Base-by-base conservation (phyloP, 2,113 vertebrate species). In the Ciconia boyciana region DNA sequence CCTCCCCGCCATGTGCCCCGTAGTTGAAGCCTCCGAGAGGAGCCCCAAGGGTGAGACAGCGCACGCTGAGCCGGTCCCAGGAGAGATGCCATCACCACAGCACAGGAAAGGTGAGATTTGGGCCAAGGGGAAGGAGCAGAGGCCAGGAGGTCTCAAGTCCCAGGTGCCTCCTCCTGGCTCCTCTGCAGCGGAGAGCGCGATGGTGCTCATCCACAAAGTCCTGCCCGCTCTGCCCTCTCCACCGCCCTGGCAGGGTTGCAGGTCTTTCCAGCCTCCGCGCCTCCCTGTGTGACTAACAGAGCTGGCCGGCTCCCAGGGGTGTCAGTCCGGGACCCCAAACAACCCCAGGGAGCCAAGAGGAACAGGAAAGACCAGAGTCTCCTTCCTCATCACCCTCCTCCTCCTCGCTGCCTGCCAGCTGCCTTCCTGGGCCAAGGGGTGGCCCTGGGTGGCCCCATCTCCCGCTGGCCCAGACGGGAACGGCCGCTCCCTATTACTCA, bases 401-500 rank as follows among this genome's bases (percentile, higher is more conserved):
- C 66, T 92, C 14, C 61, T 58, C 16, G 0, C 57, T 17, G 74
- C 54, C 25, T 69, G 52, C 75, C 72, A 81, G 72, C 82, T 46
- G 61, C 44, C n/a, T 55, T 55, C 71, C 44, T 3, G 4, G 32
- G 61, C 87, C 72, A 41, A 57, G 41, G 51, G 78, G 65, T 80
- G 89, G 86, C 89, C 52, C 64, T 5, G 88, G 57, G 46, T 92
- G 89, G 90, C 72, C 87, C 31, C 34, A 0, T 49, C 65, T 85
- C 54, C 68, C 2, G 8, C 11, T 51, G 90, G 85, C 78, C 25
- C 85, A 15, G 88, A 6, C 7, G 1, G 82, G 43, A 85, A 22
- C 5, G 4, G 72, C 95, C 93, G 6, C 89, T 95, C 95, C 95
- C 95, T 6, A 93, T 97, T 95, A 95, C 94, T 96, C 96, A 96